Conservation (phyloP, 2,888 invertebrate genomes). For the Heteromyza rotundicornis region DNA sequence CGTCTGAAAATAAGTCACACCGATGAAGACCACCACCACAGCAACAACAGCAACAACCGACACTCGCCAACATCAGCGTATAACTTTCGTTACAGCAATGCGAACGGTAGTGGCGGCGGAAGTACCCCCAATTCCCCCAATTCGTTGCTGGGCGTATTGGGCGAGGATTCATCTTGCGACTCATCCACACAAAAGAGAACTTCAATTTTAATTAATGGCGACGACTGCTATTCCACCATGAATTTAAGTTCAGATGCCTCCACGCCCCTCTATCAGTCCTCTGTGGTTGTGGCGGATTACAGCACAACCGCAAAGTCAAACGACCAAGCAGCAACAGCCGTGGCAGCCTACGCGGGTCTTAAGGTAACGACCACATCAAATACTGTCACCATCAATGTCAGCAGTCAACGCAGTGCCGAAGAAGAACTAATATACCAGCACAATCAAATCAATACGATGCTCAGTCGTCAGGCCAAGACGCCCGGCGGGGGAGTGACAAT, state of each 20-base stretch:
- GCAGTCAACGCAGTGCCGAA: conserved; percentile 46
- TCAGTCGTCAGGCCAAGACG: conserved; percentile 46
- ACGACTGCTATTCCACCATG: conserved; percentile 77
- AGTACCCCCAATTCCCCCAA: neutral
- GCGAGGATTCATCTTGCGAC: too few relatives aligned
- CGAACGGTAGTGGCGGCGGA: conserved; percentile 22
- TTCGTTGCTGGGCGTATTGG: neutral
- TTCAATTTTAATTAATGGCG: conserved; percentile 76
- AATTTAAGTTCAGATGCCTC: conserved; percentile 70
- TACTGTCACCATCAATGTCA: conserved; percentile 68
- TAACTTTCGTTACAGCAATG: conserved; percentile 26
- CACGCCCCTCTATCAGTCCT: conserved; percentile 74
- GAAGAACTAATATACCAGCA: conserved; percentile 57
- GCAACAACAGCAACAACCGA: neutral
- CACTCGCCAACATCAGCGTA: conserved; percentile 35
- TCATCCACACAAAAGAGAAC: conserved; percentile 66
- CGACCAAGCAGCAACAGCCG: neutral
- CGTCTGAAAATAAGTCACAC: conserved; percentile 67
- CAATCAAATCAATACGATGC: conserved; percentile 57
- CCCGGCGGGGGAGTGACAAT: too few relatives aligned
- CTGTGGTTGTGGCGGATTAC: conserved; percentile 73
- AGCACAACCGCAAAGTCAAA: conserved; percentile 17
- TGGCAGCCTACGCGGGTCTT: conserved; percentile 37
- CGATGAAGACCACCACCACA: conserved; percentile 58
- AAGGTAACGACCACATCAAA: conserved; percentile 66